Evolutionary conservation across 53 echinoderm and acorn worm genomes (phyloP).

Genomic region (Holothuria scabra): DNA sequence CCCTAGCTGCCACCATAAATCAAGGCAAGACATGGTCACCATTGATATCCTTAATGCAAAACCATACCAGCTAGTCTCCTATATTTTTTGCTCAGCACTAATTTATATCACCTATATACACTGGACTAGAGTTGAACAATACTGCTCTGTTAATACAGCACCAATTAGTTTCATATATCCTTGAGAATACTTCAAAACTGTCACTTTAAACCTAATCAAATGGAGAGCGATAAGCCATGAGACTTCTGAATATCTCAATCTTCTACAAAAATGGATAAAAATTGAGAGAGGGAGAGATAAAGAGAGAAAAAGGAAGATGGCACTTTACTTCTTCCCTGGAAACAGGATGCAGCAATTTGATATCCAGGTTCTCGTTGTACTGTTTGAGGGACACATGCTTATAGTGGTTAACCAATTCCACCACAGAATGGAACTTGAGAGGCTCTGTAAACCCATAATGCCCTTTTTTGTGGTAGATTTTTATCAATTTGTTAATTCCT

Average conservation of each 20-base stretch:
- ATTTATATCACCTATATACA: conserved; percentile 33
- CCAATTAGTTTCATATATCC: not conserved
- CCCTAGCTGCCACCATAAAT: too few relatives aligned
- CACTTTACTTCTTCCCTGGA: conserved; percentile 81
- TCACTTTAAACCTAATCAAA: not conserved
- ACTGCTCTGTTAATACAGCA: not conserved
- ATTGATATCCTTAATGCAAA: too few relatives aligned
- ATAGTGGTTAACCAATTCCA: conserved; percentile 91
- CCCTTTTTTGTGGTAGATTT: conserved; percentile 86
- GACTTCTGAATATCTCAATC: too few relatives aligned
- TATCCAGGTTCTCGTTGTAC: conserved; percentile 93
- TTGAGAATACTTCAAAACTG: not conserved
- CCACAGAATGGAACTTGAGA: conserved; percentile 83
- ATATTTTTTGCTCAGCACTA: too few relatives aligned
- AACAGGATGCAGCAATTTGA: conserved; percentile 74
- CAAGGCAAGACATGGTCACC: too few relatives aligned
- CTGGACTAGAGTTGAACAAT: conserved; percentile 16
- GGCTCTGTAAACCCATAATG: conserved; percentile 93
- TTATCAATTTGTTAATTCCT: conserved; percentile 96
- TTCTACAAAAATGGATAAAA: too few relatives aligned
- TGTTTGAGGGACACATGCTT: conserved; percentile 77
- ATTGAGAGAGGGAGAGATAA: too few relatives aligned
- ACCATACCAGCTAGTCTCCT: too few relatives aligned
- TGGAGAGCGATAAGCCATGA: too few relatives aligned
- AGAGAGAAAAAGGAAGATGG: too few relatives aligned